Evolutionary conservation across 2,113 vertebrate genomes (phyloP).

Genomic region (Tapirus terrestris): DNA sequence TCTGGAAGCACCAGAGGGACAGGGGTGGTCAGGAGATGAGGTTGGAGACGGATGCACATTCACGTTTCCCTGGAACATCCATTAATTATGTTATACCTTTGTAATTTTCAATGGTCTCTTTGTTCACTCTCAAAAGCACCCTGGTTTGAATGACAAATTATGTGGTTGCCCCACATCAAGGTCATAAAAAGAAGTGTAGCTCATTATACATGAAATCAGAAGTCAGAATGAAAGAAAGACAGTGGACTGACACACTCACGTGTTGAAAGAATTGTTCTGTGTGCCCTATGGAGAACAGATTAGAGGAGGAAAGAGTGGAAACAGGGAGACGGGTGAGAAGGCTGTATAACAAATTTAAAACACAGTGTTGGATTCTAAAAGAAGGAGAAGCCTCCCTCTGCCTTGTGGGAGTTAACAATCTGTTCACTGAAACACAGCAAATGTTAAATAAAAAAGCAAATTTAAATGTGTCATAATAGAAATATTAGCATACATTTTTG

Average conservation of each 20-base stretch:
- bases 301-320: background rate
- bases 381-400: background rate
- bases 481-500: background rate
- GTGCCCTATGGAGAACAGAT: background rate
- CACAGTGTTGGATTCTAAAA: background rate
- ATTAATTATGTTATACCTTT: background rate
- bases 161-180: background rate
- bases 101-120: background rate
- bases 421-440: background rate
- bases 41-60: background rate
- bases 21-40: background rate
- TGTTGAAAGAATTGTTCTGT: background rate
- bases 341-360: background rate
- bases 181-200: background rate
- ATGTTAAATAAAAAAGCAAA: conserved; percentile 5
- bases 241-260: background rate
- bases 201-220: background rate
- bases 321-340: background rate
- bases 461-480: background rate
- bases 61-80: background rate
- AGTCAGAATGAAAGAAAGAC: background rate
- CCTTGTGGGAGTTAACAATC: background rate
- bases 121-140: background rate
- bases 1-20: background rate
- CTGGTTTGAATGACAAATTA: background rate